These are phyloP conservation scores for Andrena trimmerana DNA, from an alignment of 2,888 invertebrate species.

Conservation along the genomic window DNA sequence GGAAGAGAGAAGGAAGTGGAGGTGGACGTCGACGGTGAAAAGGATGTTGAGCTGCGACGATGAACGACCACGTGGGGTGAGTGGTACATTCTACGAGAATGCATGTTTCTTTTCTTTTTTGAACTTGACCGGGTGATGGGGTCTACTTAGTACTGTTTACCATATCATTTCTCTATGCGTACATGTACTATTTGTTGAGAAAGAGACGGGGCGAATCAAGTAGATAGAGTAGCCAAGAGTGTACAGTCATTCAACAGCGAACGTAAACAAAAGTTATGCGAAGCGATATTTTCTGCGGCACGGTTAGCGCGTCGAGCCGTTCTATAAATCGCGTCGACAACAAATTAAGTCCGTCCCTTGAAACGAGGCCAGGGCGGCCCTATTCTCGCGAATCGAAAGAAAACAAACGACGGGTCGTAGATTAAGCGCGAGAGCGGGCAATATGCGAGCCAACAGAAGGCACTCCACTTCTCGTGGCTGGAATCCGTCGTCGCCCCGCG, in stretches of 20 bases:
- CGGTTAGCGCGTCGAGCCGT: no score
- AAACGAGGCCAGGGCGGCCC: neutral
- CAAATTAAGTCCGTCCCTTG: neutral
- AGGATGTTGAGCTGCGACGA: slow-evolving; percentile 31
- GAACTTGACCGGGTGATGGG: neutral
- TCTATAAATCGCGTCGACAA: slow-evolving; percentile 20
- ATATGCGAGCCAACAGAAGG: slow-evolving; percentile 42
- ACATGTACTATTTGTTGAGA: no score
- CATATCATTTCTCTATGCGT: no score
- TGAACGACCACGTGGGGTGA: slow-evolving; percentile 52
- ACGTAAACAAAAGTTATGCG: neutral
- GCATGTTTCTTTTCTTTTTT: neutral
- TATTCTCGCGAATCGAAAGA: slow-evolving; percentile 22
- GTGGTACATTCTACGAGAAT: slow-evolving; percentile 31
- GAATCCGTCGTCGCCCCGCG: slow-evolving; percentile 49
- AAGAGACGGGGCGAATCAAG: no score
- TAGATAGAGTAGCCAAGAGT: no score
- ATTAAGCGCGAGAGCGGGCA: slow-evolving; percentile 33
- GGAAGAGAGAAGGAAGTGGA: slow-evolving; percentile 37
- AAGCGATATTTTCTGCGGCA: no score
- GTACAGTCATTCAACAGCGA: no score
- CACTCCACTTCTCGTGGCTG: slow-evolving; percentile 23
- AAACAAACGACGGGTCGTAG: slow-evolving; percentile 44
- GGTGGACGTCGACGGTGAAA: slow-evolving; percentile 47
- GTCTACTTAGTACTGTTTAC: neutral